Evolutionary conservation across 53 echinoderm and acorn worm species (phyloP), one percentile per base, ranked within the genome.

Genomic region (Actinopyga echinites): DNA sequence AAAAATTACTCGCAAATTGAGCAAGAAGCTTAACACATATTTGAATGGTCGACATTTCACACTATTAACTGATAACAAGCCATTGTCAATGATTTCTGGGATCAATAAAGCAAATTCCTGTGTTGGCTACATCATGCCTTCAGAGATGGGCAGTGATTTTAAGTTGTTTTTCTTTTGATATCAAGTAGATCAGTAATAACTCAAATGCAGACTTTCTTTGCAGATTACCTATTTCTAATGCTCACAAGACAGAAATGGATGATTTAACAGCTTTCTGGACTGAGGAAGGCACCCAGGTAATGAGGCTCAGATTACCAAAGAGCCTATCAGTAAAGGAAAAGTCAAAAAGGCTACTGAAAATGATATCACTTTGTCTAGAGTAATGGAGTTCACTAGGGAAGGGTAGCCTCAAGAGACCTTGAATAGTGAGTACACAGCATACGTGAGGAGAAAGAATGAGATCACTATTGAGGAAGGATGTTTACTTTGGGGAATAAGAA

Each of bases 401-500:
- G 22, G 59, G 22, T 59, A n/a, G n/a, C n/a, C n/a, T n/a, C n/a
- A n/a, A n/a, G n/a, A n/a, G n/a, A n/a, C n/a, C n/a, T n/a, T n/a
- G n/a, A n/a, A n/a, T n/a, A n/a, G n/a, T 12, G 60, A 66, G 52
- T 42, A n/a, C n/a, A 75, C 43, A 30, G 83, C 87, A 49, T 89
- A 36, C 34, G 62, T 86, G 28, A 80, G 30, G 30, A 52, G 85
- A 31, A 36, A 36, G 59, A 58, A n/a, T n/a, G n/a, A n/a, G n/a
- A n/a, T n/a, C n/a, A n/a, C n/a, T n/a, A n/a, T n/a, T 44, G n/a
- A n/a, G n/a, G 90, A 86, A 85, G 75, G 82, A 38, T 87, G 90
- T 79, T 57, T 90, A 20, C 23, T 90, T 56, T 89, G 82, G 69
- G 90, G 83, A 21, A 57, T 81, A 30, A 64, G 90, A 79, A 85